Base-by-base conservation (phyloP, 2,113 vertebrate species). In the Percina caprodes region DNA sequence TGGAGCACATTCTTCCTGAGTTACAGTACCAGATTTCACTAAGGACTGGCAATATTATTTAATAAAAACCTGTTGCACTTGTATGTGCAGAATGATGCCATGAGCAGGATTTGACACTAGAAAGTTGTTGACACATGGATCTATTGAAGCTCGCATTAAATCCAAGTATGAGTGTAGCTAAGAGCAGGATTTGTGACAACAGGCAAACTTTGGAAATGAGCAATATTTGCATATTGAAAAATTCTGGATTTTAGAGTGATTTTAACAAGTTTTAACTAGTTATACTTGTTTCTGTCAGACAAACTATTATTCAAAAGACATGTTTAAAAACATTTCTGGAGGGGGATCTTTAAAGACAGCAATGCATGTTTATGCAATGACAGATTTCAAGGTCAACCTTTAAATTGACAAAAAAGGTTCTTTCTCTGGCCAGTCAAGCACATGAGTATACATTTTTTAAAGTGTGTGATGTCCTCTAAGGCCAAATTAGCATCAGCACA, bases 1-100 rank as follows among this genome's bases (percentile, higher is more conserved):
- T 70, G 42, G 76, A 83, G 62, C 84, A 59, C 55, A 73, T 56
- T 46, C 18, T 69, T 82, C 24, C 8, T 16, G 1, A 6, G 63
- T 46, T 26, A 51, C 1, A 3, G 35, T 35, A 51, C 72, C 59
- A 35, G 24, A 61, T 69, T 77, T 49, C 24, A 30, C 14, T 52
- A 21, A 35, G 11, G 18, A 35, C 35, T 39, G 39, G 5, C n/a
- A 6, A 2, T 23, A 6, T 35, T 8, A 2, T n/a, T n/a, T n/a
- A n/a, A n/a, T 24, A 18, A 51, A 52, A 33, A 51, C 24, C 24
- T 24, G 45, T 23, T 59, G 33, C 3, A 39, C 63, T 55, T 16
- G 51, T 11, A 10, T 16, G 23, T 33, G 51, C 51, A 66, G 23
- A 49, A 39, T 16, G 33, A 55, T 69, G 12, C 5, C 5, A 39